Base-by-base conservation (phyloP, 2,888 invertebrate species). In the Mycalesis mineus region DNA sequence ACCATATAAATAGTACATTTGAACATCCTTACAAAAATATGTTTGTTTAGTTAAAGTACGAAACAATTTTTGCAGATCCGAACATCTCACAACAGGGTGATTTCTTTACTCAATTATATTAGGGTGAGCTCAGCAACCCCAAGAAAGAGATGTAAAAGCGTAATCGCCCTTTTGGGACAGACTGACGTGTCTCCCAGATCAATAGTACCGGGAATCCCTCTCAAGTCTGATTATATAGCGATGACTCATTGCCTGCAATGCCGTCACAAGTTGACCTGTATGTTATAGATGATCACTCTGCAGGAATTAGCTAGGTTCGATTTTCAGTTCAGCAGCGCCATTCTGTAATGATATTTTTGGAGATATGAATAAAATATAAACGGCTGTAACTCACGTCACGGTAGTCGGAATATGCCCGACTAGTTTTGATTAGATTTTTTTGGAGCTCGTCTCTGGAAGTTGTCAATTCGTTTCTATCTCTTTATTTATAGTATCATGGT, bases 181-280 rank as follows among this genome's bases (percentile, higher is more conserved):
- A 61, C 72, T 82, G 78, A 80, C 75, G 77, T 75, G 73, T 75
- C 62, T 64, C 57, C 47, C 48, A 62, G 70, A 73, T 81, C 77
- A 70, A 79, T 80, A 77, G 57, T 57, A 72, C 52, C 40, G 72
- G 80, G 67, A 81, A 77, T 74, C 65, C 81, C 81, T 68, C 58
- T 66, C 42, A 61, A 68, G 64, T 65, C 62, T 60, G 51, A 63
- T 51, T 40, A 14, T 58, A 61, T 48, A 53, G 45, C 54, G 31
- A 59, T 74, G 70, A 73, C 60, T 71, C 68, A 72, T 47, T 41
- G 37, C 42, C 53, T 47, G 40, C 50, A 40, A 40, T 29, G 7
- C 8, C 28, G 39, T 40, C 39, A 29, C 7, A 49, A 22, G 2
- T 11, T 9, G 9, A 36, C 15, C 39, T 9, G 22, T 17, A 3